Evolutionary conservation across 2,888 invertebrate species (phyloP).

Genomic region (Lasioglossum leucozonium): DNA sequence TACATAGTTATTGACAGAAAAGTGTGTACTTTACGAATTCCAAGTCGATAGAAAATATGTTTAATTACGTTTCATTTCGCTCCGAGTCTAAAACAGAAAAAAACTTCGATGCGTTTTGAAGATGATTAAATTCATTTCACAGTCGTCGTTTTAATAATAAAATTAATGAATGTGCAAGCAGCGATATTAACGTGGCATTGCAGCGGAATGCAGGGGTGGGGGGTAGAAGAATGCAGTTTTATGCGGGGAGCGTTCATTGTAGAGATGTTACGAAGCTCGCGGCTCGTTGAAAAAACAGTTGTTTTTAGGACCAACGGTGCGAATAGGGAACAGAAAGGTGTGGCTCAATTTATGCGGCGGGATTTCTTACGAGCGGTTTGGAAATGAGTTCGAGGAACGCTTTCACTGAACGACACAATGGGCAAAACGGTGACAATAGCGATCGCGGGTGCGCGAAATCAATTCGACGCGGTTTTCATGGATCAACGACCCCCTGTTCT

Average conservation of each 20-base stretch:
- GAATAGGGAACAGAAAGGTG: slow-evolving; percentile 12
- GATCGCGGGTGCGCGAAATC: slow-evolving; percentile 48
- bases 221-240: not conserved
- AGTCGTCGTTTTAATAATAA: not conserved
- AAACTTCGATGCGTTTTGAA: not conserved
- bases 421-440: slow-evolving; percentile 28
- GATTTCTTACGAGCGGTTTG: slow-evolving; percentile 14
- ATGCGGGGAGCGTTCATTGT: not conserved
- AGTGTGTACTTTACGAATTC: not conserved
- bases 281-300: not conserved
- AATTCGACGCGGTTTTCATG: slow-evolving; percentile 33
- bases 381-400: slow-evolving; percentile 23
- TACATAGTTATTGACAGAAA: too few species aligned
- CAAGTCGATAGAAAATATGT: too few species aligned
- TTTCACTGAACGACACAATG: slow-evolving; percentile 46
- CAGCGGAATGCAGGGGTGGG: not conserved
- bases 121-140: not conserved
- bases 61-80: too few species aligned
- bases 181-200: not conserved
- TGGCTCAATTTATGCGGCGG: slow-evolving; percentile 12
- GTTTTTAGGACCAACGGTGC: not conserved
- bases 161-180: not conserved
- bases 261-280: not conserved
- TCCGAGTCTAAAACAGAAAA: too few species aligned
- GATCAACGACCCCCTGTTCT: slow-evolving; percentile 21